A percentile compares a stretch with the other conserved stretches of the same genome.
phyloP scores from a whole-genome alignment of 2,797 vertebrate genomes.

The Coilia nasus region DNA sequence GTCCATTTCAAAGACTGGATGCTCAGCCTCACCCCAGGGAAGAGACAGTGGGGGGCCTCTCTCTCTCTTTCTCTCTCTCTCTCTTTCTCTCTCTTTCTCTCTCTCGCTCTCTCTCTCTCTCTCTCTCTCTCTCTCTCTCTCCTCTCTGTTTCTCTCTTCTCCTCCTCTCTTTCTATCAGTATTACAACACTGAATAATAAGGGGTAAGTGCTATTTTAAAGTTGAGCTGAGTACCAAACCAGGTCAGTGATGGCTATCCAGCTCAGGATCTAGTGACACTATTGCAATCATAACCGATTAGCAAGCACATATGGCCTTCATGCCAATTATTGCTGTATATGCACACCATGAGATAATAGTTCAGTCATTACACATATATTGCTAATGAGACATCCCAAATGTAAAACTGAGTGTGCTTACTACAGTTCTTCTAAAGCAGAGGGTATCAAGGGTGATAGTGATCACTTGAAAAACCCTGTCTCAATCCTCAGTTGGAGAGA shows the following conservation, averaged over 20 bases:
- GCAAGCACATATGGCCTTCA: neutral
- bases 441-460: neutral
- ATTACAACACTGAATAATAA: neutral
- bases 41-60: constrained; percentile 35
- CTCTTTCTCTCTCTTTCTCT: neutral
- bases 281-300: neutral
- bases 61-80: constrained; percentile 34
- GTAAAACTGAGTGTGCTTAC: neutral
- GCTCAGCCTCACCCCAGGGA: constrained; percentile 49
- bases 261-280: neutral
- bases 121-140: neutral
- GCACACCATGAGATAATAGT: neutral
- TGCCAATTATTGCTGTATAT: neutral
- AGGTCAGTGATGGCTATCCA: neutral
- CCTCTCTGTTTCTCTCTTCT: constrained; percentile 35
- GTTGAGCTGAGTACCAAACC: constrained; percentile 43
- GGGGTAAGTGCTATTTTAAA: constrained; percentile 53
- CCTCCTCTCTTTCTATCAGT: neutral
- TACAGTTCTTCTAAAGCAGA: neutral
- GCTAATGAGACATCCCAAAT: neutral
- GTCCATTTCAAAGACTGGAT: constrained; percentile 56
- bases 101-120: constrained; percentile 25
- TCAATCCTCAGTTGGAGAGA: neutral
- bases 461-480: neutral
- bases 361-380: neutral